Evolutionary conservation across 2,888 invertebrate genomes (phyloP), one percentile per base, ranked within the genome.

Genomic region (Tiliacea citrago): DNA sequence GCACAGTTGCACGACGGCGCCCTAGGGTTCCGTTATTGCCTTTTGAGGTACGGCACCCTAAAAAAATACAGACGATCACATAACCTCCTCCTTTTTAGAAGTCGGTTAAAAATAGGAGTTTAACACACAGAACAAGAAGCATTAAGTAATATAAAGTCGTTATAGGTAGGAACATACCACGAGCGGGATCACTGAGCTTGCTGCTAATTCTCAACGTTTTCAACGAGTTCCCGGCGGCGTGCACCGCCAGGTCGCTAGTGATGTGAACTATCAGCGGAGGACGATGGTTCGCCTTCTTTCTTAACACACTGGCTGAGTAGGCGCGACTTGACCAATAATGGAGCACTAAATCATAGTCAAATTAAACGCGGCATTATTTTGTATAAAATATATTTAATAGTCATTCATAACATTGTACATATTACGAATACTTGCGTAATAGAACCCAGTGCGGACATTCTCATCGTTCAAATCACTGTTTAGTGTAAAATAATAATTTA

Each of bases 351-450:
- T 10, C 4, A 35, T 58, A n/a, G 24, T n/a, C n/a, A 6, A 79
- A 70, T 66, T 12, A 78, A 76, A 75, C 49, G 35, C 35, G 10
- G 18, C 35, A 49, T 39, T 6, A 29, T 68, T 62, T 77, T 82
- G 76, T 88, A 82, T 73, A 86, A 88, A 88, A 88, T 88, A 84
- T 88, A 84, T 87, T 88, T 88, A 82, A 77, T 86, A 75, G 69
- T 81, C 68, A 68, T 77, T 83, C 42, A 77, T 80, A 83, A 75
- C 84, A 68, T 82, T 68, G 86, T 66, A 72, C 55, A 65, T 61
- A 66, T 69, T 68, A 71, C 82, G 75, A 65, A 68, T 63, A 86
- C 86, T 60, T 51, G 73, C 75, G 73, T 70, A 61, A 67, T 71
- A 72, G 66, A 66, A 63, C 81, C 81, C 77, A 61, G 70, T 80